A percentile compares a stretch with the other conserved stretches of the same genome.
phyloP scores from a whole-genome alignment of 2,888 invertebrate species.

The Malacosoma neustria region DNA sequence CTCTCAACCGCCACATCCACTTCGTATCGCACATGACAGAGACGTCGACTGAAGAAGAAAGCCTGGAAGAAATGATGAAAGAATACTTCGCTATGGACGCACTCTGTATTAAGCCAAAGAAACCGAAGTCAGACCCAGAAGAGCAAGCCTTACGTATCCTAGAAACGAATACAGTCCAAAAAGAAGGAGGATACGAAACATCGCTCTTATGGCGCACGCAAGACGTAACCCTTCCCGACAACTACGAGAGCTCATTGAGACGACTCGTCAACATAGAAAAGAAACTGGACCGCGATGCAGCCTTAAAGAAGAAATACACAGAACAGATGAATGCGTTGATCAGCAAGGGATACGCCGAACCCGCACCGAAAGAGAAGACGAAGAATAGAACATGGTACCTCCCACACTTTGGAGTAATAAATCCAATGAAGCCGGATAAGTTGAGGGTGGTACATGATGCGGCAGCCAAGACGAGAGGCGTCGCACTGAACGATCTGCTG shows the following conservation, averaged over 20 bases:
- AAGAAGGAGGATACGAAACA: conserved; percentile 7
- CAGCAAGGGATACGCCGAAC: conserved; percentile 9
- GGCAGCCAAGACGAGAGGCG: conserved; percentile 18
- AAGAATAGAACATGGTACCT: conserved; percentile 1
- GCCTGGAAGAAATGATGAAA: not conserved
- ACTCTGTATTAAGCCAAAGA: not conserved
- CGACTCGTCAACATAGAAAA: conserved; percentile 5
- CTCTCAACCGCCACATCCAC: not conserved
- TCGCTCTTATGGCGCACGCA: conserved; percentile 10
- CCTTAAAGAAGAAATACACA: conserved; percentile 3
- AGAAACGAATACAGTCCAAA: conserved; percentile 1
- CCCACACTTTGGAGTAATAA: too few relatives aligned
- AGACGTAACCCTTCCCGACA: conserved; percentile 4
- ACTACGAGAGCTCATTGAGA: conserved; percentile 1
- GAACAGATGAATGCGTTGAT: conserved; percentile 8
- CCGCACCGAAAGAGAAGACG: not conserved
- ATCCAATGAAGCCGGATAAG: conserved; percentile 18
- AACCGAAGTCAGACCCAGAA: not conserved
- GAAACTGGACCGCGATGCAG: conserved; percentile 4
- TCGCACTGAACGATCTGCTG: conserved; percentile 23
- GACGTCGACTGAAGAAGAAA: not conserved
- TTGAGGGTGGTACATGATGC: conserved; percentile 28
- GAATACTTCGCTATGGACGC: conserved; percentile 3
- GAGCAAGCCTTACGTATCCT: conserved; percentile 3
- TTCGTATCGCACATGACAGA: not conserved